These are phyloP conservation scores for Excalfactoria chinensis DNA, from an alignment of 2,113 vertebrate species.

Conservation along the genomic window DNA sequence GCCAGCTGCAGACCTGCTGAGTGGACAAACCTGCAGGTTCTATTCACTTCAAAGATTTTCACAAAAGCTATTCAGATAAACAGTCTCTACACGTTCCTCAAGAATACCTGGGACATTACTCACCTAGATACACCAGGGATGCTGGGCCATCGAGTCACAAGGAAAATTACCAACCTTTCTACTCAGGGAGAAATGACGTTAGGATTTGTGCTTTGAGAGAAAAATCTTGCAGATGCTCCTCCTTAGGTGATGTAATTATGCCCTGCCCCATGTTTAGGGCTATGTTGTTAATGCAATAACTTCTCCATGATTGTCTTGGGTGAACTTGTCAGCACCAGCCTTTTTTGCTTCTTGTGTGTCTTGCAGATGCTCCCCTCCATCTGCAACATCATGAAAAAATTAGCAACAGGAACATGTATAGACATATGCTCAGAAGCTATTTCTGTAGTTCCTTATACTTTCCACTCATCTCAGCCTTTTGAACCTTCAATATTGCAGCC, in stretches of 20 bases:
- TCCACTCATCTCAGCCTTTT: not conserved
- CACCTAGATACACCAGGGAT: not conserved
- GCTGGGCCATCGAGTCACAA: not conserved
- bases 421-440: not conserved
- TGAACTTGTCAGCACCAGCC: conserved; percentile 51
- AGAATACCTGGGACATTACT: not conserved
- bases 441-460: not conserved
- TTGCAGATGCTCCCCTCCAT: conserved; percentile 8
- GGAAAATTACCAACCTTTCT: not conserved
- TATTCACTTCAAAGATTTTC: not conserved
- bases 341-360: conserved; percentile 7
- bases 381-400: conserved; percentile 38
- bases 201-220: not conserved
- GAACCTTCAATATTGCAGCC: not conserved
- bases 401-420: not conserved
- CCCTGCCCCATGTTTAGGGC: not conserved
- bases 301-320: conserved; percentile 47
- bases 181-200: not conserved
- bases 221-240: conserved; percentile 7
- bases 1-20: not conserved
- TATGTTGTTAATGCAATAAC: conserved; percentile 35
- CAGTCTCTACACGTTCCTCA: not conserved
- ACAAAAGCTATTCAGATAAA: not conserved
- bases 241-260: conserved; percentile 24
- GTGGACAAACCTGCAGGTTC: not conserved